Evolutionary conservation across 2,888 invertebrate genomes (phyloP).

Genomic region (Archaeoteleia sp.): DNA sequence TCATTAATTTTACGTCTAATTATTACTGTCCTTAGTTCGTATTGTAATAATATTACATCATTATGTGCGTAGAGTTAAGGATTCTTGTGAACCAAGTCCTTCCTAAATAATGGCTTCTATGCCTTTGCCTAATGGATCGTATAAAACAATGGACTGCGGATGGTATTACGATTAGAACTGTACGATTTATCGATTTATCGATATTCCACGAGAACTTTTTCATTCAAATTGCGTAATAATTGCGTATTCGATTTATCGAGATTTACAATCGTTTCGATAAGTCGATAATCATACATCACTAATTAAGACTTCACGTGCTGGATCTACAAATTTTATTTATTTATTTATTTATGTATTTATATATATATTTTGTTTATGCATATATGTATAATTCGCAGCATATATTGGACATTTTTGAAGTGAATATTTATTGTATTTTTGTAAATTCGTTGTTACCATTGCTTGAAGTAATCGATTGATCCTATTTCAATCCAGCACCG

Average conservation of each 20-base stretch:
- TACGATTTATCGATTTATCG: constrained; percentile 29
- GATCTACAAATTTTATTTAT: constrained; percentile 28
- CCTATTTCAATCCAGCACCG: constrained; percentile 21
- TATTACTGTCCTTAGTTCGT: constrained; percentile 52
- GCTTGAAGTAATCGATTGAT: constrained; percentile 8
- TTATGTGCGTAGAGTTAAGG: constrained; percentile 54
- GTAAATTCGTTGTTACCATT: constrained; percentile 14
- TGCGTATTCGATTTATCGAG: neutral
- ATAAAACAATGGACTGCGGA: constrained; percentile 37
- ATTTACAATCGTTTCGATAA: constrained; percentile 14
- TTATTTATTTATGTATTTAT: neutral
- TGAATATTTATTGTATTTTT: constrained; percentile 1
- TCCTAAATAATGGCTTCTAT: constrained; percentile 61
- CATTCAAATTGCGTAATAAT: neutral
- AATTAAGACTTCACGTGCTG: constrained; percentile 29
- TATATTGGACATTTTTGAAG: constrained; percentile 11
- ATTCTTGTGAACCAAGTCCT: constrained; percentile 60
- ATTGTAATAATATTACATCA: constrained; percentile 27
- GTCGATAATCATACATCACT: constrained; percentile 22
- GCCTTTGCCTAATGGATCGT: constrained; percentile 60
- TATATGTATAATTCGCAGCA: constrained; percentile 5
- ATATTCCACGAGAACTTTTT: constrained; percentile 2
- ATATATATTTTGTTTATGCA: constrained; percentile 1
- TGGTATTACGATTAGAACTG: constrained; percentile 20
- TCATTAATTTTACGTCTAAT: constrained; percentile 60